Evolutionary conservation across 2,113 vertebrate species (phyloP).

Genomic region (Phainopepla nitens): DNA sequence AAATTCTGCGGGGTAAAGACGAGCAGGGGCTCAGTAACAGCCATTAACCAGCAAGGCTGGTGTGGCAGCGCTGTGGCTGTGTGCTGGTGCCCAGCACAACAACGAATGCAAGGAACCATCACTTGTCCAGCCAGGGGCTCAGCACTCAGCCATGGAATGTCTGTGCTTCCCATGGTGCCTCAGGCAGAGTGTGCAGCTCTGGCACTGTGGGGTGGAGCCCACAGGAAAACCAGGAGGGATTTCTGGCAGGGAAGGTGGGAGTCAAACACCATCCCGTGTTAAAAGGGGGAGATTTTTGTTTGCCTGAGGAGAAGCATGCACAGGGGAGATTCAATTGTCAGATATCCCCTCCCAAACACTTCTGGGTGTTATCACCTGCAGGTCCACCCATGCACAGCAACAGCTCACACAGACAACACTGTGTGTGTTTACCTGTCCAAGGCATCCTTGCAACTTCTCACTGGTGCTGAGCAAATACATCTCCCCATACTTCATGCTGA

Average conservation of each 20-base stretch:
- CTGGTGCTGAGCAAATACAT: background rate
- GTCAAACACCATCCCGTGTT: background rate
- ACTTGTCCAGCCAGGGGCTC: background rate
- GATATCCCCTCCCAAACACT: background rate
- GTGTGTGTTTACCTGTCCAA: background rate
- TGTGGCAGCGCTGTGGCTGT: background rate
- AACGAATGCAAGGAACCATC: background rate
- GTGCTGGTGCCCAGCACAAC: background rate
- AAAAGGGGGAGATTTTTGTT: background rate
- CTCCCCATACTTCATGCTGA: background rate
- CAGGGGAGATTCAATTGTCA: fast-evolving
- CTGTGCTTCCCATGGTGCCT: background rate
- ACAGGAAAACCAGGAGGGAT: background rate
- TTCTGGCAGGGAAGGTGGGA: background rate
- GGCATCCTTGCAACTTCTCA: background rate
- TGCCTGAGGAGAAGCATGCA: background rate
- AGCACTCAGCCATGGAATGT: background rate
- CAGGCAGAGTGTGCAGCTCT: background rate
- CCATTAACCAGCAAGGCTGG: background rate
- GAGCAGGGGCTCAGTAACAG: background rate
- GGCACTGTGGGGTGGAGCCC: background rate
- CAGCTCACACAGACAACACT: background rate
- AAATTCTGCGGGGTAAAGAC: background rate
- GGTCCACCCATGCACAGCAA: background rate
- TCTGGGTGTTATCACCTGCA: background rate